Conservation (phyloP, 2,888 invertebrate species). For the Mechanitis messenoides region DNA sequence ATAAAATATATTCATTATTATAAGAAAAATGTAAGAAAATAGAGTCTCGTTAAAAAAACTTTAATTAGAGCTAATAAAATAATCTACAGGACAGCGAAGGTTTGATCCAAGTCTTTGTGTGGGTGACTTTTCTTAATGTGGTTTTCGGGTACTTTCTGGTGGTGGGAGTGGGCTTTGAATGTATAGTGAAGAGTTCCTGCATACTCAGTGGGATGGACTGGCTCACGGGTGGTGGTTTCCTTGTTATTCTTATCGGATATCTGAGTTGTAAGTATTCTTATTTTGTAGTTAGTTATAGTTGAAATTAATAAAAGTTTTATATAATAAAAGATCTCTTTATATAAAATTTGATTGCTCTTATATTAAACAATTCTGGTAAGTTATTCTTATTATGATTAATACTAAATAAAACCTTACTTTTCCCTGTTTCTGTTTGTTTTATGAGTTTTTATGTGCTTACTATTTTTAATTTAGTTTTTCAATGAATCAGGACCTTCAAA, state of each 20-base stretch:
- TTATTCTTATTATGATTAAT: too few species aligned
- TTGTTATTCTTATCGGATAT: constrained; percentile 33
- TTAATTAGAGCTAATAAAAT: neutral
- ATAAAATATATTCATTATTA: too few species aligned
- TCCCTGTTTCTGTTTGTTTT: too few species aligned
- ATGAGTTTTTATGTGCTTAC: too few species aligned
- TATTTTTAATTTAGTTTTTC: too few species aligned
- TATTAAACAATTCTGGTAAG: too few species aligned
- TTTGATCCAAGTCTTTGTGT: constrained; percentile 45
- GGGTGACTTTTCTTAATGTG: constrained; percentile 38
- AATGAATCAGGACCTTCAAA: too few species aligned
- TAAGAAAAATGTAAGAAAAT: neutral
- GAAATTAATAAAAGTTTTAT: neutral
- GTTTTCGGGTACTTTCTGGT: constrained; percentile 38
- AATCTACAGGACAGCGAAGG: constrained; percentile 45
- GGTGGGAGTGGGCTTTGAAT: constrained; percentile 31
- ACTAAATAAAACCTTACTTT: too few species aligned
- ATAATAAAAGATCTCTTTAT: neutral
- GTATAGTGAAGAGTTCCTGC: constrained; percentile 33
- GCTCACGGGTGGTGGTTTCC: constrained; percentile 33
- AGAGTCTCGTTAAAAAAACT: neutral
- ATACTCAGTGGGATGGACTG: constrained; percentile 41
- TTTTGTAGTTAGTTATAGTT: neutral
- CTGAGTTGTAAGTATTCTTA: constrained; percentile 39
- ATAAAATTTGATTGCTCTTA: too few species aligned